Base-by-base conservation (phyloP, 2,797 vertebrate species). In the Phalloptychus januarius region DNA sequence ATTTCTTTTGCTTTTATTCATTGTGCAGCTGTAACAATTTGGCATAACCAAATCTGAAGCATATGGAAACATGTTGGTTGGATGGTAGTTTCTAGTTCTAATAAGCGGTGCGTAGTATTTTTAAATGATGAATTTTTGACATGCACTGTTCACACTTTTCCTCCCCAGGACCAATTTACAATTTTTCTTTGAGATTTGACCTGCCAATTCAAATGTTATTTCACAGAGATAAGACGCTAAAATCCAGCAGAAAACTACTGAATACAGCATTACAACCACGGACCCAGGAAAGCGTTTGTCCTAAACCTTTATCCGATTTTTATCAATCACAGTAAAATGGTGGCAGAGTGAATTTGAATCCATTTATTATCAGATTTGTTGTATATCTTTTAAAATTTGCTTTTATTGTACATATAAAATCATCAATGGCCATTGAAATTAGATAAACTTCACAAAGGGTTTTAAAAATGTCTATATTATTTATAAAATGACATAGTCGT, bases 21-120 rank as follows among this genome's bases (percentile, higher is more conserved):
- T 61, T 61, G 79, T 85, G 85, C 80, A 83, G 80, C 78, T 61
- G 63, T 84, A 85, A 83, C 87, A 90, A 91, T 90, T 86, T 88
- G 85, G 83, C 86, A 45, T 15, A n/a, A 72, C 23, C 65, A 76
- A 75, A 70, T 73, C 77, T 74, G 69, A 77, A 73, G 69, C 86
- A 86, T 28, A 28, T 31, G 56, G 56, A 28, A 31, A 78, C 85
- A 88, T 82, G 79, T 78, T 74, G 79, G 71, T 84, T 72, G 54
- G 31, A 33, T 75, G 44, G 79, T 12, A 15, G 63, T 70, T 80
- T 58, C 61, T 81, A 76, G 54, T 80, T 36, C 54, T 36, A 33
- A 77, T 75, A 46, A 80, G 82, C 69, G 20, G 2, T 71, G 75
- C 42, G 7, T 28, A 2, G 25, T 67, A 28, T 63, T 46, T 77